Conservation (phyloP, 2,888 invertebrate species). For the Dusona sp. region DNA sequence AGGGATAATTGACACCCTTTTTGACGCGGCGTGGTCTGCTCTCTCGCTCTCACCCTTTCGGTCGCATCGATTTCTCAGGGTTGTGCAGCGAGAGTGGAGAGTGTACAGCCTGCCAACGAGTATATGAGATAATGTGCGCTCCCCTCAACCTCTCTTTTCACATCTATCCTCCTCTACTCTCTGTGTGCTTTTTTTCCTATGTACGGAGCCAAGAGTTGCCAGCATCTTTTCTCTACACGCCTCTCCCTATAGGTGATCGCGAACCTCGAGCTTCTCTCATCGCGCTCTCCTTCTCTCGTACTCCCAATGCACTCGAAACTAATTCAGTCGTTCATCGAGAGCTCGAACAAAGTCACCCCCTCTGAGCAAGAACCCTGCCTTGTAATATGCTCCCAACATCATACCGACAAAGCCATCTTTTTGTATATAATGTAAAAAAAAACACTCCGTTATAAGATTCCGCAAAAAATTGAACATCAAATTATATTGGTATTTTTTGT, state of each 20-base stretch:
- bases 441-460: background rate
- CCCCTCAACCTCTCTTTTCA: slow-evolving; percentile 35
- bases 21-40: slow-evolving; percentile 49
- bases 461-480: background rate
- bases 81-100: slow-evolving; percentile 25
- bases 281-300: slow-evolving; percentile 32
- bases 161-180: background rate
- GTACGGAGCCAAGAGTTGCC: slow-evolving; percentile 24
- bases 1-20: slow-evolving; percentile 67
- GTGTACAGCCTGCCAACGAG: slow-evolving; percentile 51
- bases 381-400: slow-evolving; percentile 18
- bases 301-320: slow-evolving; percentile 58
- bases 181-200: slow-evolving; percentile 42
- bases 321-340: slow-evolving; percentile 65
- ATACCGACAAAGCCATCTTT: slow-evolving; percentile 36
- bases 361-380: slow-evolving; percentile 9
- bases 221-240: slow-evolving; percentile 12
- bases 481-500: background rate
- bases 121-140: slow-evolving; percentile 44
- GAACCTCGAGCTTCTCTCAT: slow-evolving; percentile 33
- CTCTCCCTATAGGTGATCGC: slow-evolving; percentile 22
- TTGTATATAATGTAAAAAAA: background rate
- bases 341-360: slow-evolving; percentile 52
- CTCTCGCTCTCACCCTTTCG: slow-evolving; percentile 48
- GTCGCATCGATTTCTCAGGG: slow-evolving; percentile 65